These are phyloP conservation scores for Phortica okadai DNA, from an alignment of 2,888 invertebrate species.

Conservation along the genomic window DNA sequence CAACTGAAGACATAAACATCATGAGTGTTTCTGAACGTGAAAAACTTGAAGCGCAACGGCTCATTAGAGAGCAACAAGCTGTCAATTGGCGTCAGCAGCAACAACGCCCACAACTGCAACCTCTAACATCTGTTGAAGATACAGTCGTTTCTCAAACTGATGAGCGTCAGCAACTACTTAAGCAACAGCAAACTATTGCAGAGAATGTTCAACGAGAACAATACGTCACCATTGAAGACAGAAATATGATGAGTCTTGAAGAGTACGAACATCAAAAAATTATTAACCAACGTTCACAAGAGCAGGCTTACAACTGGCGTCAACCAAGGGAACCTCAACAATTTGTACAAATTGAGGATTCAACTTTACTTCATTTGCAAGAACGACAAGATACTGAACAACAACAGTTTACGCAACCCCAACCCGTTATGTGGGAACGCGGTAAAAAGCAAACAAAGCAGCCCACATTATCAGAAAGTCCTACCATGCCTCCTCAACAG, in stretches of 20 bases:
- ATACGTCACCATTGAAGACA: slow-evolving; percentile 65
- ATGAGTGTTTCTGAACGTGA: slow-evolving; percentile 74
- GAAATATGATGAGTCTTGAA: slow-evolving; percentile 67
- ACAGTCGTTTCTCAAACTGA: slow-evolving; percentile 54
- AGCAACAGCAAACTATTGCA: slow-evolving; percentile 67
- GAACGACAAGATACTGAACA: slow-evolving; percentile 68
- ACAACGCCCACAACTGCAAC: slow-evolving; percentile 61
- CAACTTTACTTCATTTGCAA: slow-evolving; percentile 60
- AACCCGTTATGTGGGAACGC: slow-evolving; percentile 74
- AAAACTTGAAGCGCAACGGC: slow-evolving; percentile 71
- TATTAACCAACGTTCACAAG: slow-evolving; percentile 57
- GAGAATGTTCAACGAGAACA: slow-evolving; percentile 64
- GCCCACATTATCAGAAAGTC: slow-evolving; percentile 38
- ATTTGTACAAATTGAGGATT: slow-evolving; percentile 67
- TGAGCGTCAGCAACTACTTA: slow-evolving; percentile 51
- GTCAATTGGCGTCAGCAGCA: slow-evolving; percentile 70
- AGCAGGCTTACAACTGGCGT: slow-evolving; percentile 70
- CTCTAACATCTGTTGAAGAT: slow-evolving; percentile 64
- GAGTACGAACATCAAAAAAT: slow-evolving; percentile 63
- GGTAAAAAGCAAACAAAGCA: slow-evolving; percentile 70
- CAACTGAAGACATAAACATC: slow-evolving; percentile 73
- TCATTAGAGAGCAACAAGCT: slow-evolving; percentile 70
- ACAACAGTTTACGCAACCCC: slow-evolving; percentile 64
- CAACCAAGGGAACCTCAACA: slow-evolving; percentile 69
- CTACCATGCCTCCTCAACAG: slow-evolving; percentile 40